Conservation (phyloP, 2,113 vertebrate genomes). For the Ceyx cyanopectus region DNA sequence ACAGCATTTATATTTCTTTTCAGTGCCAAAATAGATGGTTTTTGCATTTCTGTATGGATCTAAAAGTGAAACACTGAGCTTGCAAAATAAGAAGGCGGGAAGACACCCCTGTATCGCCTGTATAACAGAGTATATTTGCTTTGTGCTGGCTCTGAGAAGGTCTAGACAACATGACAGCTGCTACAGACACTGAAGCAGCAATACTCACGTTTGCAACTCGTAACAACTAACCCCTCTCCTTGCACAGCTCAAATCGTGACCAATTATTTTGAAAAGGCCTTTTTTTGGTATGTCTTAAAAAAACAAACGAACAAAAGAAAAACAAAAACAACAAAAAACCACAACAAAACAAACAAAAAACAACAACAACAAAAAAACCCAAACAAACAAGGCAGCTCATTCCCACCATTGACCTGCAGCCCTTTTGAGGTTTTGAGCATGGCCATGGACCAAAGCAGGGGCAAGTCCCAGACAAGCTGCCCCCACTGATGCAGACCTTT, state of each 20-base stretch:
- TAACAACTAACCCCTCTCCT: not conserved
- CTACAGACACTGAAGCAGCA: not conserved
- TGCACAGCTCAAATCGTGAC: accelerated
- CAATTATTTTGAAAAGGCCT: not conserved
- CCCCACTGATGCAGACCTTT: not conserved
- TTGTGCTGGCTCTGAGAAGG: not conserved
- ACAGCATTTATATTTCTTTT: not conserved
- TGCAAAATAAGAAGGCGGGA: not conserved
- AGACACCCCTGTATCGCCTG: not conserved
- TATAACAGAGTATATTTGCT: not conserved
- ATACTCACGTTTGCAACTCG: too few species aligned
- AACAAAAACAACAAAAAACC: too few species aligned
- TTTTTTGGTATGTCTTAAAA: not conserved
- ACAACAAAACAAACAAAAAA: too few species aligned
- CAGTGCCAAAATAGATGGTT: not conserved
- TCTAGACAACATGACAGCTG: accelerated
- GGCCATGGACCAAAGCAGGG: not conserved
- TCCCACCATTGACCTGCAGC: accelerated
- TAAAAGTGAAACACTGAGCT: too few species aligned
- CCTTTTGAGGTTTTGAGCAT: too few species aligned
- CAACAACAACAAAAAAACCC: too few species aligned
- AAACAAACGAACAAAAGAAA: too few species aligned
- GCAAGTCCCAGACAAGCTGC: not conserved
- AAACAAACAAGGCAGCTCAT: not conserved
- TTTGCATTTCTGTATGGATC: not conserved